A percentile compares a stretch with the other conserved stretches of the same genome.
phyloP scores from a whole-genome alignment of 2,113 vertebrate species.

The Arizona elegans region DNA sequence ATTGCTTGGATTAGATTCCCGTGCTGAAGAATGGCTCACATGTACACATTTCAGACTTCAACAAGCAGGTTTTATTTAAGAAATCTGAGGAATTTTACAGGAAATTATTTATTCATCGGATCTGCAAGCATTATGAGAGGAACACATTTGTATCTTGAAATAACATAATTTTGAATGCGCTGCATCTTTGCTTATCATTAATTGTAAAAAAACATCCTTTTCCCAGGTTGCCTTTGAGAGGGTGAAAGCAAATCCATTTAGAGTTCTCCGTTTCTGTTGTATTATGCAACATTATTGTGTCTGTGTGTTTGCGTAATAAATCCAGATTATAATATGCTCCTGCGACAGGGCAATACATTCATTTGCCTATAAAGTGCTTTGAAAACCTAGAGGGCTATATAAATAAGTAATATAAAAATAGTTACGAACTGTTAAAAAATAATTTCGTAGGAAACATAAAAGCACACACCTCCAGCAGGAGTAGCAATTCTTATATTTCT shows the following conservation, averaged over 20 bases:
- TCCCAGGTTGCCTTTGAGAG: background rate
- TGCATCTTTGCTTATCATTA: background rate
- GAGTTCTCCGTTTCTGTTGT: background rate
- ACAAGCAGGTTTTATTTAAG: background rate
- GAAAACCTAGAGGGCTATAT: background rate
- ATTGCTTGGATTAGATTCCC: background rate
- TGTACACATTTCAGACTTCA: background rate
- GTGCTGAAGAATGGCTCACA: background rate
- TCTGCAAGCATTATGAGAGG: background rate
- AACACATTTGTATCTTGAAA: background rate
- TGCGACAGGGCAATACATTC: background rate
- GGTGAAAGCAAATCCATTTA: background rate
- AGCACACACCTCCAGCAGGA: background rate
- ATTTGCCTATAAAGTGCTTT: background rate
- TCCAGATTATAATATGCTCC: background rate
- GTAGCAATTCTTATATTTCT: background rate
- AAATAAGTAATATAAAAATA: constrained; percentile 1
- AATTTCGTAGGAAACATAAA: background rate
- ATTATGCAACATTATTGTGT: background rate
- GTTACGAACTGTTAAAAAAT: constrained; percentile 2
- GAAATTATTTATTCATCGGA: background rate
- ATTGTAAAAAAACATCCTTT: background rate
- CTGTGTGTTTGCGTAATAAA: background rate
- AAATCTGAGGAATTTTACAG: background rate
- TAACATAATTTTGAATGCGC: background rate